Conservation (phyloP, 2,888 invertebrate genomes). For the Melanchra persicariae region DNA sequence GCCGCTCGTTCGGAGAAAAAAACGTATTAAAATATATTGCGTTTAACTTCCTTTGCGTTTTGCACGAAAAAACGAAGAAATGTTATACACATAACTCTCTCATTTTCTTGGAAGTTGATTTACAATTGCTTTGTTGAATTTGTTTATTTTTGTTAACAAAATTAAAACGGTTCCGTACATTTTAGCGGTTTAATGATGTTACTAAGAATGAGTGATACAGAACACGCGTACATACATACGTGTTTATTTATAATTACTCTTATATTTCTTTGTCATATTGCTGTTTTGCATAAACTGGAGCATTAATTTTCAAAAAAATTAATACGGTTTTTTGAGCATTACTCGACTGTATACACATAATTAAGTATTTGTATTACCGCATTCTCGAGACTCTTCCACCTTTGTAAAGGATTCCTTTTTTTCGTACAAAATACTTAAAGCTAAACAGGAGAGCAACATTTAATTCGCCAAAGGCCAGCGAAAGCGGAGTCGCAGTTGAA, state of each 20-base stretch:
- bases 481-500: conserved; percentile 37
- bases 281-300: conserved; percentile 5
- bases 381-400: not conserved
- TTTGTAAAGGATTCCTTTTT: not conserved
- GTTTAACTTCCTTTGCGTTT: conserved; percentile 65
- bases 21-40: conserved; percentile 71
- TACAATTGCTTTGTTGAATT: conserved; percentile 72
- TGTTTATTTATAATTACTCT: conserved; percentile 41
- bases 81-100: conserved; percentile 69
- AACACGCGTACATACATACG: conserved; percentile 45
- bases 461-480: conserved; percentile 29
- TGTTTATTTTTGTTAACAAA: conserved; percentile 69
- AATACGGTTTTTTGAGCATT: not conserved
- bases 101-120: conserved; percentile 73
- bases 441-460: conserved; percentile 17
- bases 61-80: conserved; percentile 66
- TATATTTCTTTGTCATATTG: conserved; percentile 37
- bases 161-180: conserved; percentile 66
- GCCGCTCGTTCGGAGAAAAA: conserved; percentile 63
- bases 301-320: not conserved
- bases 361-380: not conserved
- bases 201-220: conserved; percentile 58
- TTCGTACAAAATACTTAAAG: conserved; percentile 27
- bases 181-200: conserved; percentile 68
- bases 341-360: not conserved